Percentiles rank a stretch among this genome's conserved stretches.
phyloP scores from a whole-genome alignment of 2,113 vertebrate genomes.

The Pachypanchax playfairii region DNA sequence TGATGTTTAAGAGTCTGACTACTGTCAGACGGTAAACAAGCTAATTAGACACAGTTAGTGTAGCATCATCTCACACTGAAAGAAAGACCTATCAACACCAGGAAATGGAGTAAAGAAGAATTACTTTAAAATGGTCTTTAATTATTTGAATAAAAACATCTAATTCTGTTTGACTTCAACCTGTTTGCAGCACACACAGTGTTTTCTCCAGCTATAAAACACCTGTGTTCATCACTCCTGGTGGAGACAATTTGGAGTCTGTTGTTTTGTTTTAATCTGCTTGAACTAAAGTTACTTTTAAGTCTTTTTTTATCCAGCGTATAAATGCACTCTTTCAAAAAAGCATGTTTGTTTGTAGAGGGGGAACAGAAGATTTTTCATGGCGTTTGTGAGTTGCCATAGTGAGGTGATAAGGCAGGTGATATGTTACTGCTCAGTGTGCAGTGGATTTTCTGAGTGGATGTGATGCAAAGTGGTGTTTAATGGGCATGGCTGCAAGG shows the following conservation, averaged over 20 bases:
- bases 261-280: neutral
- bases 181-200: constrained; percentile 4
- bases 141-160: constrained; percentile 5
- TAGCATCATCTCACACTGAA: constrained; percentile 7
- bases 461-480: constrained; percentile 33
- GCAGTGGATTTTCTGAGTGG: constrained; percentile 8
- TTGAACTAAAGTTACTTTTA: constrained; percentile 7
- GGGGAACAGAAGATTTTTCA: neutral
- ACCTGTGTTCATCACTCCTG: neutral
- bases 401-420: constrained; percentile 34
- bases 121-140: neutral
- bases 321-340: neutral
- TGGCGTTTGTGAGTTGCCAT: constrained; percentile 36
- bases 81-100: neutral
- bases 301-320: neutral
- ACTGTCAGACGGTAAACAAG: constrained; percentile 1
- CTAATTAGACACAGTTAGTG: constrained; percentile 11
- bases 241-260: constrained; percentile 14
- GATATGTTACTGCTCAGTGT: constrained; percentile 6
- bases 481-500: constrained; percentile 49
- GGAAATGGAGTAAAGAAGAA: neutral
- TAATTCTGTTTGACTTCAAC: neutral
- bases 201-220: neutral
- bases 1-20: neutral
- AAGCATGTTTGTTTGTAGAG: neutral